Conservation (phyloP, 2,888 invertebrate species). For the Serrognathus titanus region DNA sequence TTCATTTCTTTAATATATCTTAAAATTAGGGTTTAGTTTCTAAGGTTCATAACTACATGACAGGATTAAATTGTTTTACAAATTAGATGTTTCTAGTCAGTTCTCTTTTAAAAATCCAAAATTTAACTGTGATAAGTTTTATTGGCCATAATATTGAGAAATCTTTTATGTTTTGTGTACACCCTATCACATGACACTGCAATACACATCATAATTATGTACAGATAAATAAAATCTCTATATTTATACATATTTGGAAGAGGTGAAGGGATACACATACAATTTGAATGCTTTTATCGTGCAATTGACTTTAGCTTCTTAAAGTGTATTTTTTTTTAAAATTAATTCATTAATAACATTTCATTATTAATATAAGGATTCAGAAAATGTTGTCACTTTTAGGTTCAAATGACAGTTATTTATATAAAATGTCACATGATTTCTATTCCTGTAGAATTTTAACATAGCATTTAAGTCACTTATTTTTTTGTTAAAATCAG, state of each 20-base stretch:
- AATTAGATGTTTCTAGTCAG: slow-evolving; percentile 35
- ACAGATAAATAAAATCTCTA: slow-evolving; percentile 4
- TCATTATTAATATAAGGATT: too few relatives aligned
- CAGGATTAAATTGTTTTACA: slow-evolving; percentile 10
- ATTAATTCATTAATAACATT: too few relatives aligned
- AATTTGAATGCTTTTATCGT: not conserved
- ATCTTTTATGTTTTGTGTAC: not conserved
- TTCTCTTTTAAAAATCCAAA: slow-evolving; percentile 29
- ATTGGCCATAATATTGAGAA: slow-evolving; percentile 27
- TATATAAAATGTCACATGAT: too few relatives aligned
- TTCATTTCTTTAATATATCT: slow-evolving; percentile 6
- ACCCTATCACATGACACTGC: too few relatives aligned
- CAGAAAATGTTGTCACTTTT: too few relatives aligned
- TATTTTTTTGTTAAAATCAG: too few relatives aligned
- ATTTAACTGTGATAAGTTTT: slow-evolving; percentile 40
- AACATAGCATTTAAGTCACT: too few relatives aligned
- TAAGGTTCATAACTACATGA: slow-evolving; percentile 8
- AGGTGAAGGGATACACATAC: not conserved
- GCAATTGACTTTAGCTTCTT: too few relatives aligned
- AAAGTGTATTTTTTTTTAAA: too few relatives aligned
- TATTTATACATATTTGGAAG: not conserved
- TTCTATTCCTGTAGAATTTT: too few relatives aligned
- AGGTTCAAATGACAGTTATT: too few relatives aligned
- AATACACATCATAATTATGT: slow-evolving; percentile 5
- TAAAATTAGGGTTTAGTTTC: slow-evolving; percentile 5